Conservation (phyloP, 2,888 invertebrate species). For the Sympetrum striolatum region DNA sequence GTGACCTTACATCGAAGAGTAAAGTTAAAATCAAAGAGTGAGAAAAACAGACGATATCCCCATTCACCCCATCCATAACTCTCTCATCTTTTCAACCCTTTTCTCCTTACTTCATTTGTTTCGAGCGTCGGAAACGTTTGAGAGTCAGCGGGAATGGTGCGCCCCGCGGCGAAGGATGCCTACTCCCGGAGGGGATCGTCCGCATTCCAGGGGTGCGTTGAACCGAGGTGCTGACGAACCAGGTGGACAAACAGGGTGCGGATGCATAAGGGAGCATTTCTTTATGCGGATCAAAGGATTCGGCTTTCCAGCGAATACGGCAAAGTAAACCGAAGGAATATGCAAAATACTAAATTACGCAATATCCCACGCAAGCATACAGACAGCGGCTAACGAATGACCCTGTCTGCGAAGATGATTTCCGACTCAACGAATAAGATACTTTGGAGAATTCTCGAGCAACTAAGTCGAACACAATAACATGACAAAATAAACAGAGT, state of each 20-base stretch:
- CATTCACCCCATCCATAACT: background rate
- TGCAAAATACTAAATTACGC: too few relatives aligned
- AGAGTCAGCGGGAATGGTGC: background rate
- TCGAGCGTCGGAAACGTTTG: background rate
- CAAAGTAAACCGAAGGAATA: too few relatives aligned
- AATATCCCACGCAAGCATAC: too few relatives aligned
- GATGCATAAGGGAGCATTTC: background rate
- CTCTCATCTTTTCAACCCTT: background rate
- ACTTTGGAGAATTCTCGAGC: too few relatives aligned
- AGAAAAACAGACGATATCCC: background rate
- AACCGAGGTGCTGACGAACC: background rate
- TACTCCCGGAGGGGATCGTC: background rate
- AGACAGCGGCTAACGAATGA: too few relatives aligned
- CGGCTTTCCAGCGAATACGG: too few relatives aligned
- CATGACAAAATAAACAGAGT: too few relatives aligned
- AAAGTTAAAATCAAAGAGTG: background rate
- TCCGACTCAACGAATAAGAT: too few relatives aligned
- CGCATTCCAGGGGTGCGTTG: background rate
- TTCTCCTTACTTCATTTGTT: conserved; percentile 22
- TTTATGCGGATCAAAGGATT: background rate
- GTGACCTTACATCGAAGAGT: background rate
- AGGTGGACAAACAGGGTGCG: background rate
- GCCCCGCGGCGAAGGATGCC: background rate
- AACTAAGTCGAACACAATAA: too few relatives aligned
- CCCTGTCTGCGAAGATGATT: too few relatives aligned